Percentiles rank a stretch among this genome's conserved stretches.
phyloP scores from a whole-genome alignment of 2,113 vertebrate species.

The Coregonus clupeaformis region DNA sequence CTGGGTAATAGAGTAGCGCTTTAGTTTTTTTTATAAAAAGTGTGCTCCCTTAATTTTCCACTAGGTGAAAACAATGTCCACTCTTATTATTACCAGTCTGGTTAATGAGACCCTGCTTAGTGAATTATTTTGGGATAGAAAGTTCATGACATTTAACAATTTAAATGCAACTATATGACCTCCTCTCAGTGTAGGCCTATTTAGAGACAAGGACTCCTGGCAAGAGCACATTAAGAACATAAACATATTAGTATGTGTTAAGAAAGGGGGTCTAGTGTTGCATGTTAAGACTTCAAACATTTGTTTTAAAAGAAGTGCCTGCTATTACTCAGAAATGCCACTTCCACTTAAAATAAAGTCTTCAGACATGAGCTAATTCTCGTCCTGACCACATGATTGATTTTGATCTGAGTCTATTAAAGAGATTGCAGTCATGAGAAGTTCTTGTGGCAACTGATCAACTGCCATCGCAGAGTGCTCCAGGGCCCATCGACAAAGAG shows the following conservation, averaged over 20 bases:
- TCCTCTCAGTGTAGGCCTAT: background rate
- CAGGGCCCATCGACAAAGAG: no score
- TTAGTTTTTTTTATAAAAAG: background rate
- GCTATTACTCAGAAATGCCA: conserved; percentile 55
- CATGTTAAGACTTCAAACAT: conserved; percentile 54
- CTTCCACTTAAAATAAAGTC: conserved; percentile 46
- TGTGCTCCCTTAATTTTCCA: background rate
- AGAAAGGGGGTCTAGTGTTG: conserved; percentile 38
- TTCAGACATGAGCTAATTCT: conserved; percentile 24
- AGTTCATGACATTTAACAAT: no score
- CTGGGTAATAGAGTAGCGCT: no score
- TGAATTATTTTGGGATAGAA: no score
- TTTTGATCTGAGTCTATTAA: conserved; percentile 50
- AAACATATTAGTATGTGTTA: conserved; percentile 21
- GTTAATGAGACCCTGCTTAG: background rate
- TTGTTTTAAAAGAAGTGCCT: conserved; percentile 38
- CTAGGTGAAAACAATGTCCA: background rate
- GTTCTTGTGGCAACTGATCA: no score
- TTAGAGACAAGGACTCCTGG: conserved; percentile 39
- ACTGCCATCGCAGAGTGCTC: no score
- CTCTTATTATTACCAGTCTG: background rate
- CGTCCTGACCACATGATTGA: conserved; percentile 60
- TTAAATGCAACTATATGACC: background rate
- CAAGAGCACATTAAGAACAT: conserved; percentile 33
- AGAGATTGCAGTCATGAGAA: conserved; percentile 45